Evolutionary conservation across 2,797 vertebrate genomes (phyloP).

Genomic region (Gallinago solitaria): DNA sequence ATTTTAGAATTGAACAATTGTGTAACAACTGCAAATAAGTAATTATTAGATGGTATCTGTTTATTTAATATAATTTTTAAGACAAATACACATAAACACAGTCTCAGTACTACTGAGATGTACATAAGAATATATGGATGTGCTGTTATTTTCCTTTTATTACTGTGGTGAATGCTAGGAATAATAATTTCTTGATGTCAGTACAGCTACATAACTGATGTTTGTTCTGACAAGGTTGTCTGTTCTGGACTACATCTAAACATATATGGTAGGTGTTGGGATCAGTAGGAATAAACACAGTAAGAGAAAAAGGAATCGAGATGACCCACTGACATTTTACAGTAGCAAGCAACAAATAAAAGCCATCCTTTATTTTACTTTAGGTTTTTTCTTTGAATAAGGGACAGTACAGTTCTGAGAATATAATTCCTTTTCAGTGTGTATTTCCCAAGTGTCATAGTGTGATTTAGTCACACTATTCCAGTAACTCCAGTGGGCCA

Average conservation of each 20-base stretch:
- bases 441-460: neutral
- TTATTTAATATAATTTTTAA: neutral
- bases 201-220: neutral
- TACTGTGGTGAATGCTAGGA: neutral
- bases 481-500: neutral
- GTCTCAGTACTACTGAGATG: neutral
- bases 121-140: neutral
- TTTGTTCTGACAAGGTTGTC: neutral
- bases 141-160: neutral
- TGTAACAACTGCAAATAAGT: neutral
- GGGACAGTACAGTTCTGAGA: neutral
- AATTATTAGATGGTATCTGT: neutral
- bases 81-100: neutral
- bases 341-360: neutral
- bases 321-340: neutral
- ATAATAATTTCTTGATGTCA: neutral
- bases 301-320: neutral
- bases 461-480: neutral
- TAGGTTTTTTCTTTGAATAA: neutral
- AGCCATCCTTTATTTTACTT: neutral
- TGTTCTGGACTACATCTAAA: neutral
- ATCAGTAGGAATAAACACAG: neutral
- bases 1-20: neutral
- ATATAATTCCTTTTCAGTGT: neutral
- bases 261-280: neutral